Conservation (phyloP, 2,888 invertebrate genomes). For the Lapara coniferarum region DNA sequence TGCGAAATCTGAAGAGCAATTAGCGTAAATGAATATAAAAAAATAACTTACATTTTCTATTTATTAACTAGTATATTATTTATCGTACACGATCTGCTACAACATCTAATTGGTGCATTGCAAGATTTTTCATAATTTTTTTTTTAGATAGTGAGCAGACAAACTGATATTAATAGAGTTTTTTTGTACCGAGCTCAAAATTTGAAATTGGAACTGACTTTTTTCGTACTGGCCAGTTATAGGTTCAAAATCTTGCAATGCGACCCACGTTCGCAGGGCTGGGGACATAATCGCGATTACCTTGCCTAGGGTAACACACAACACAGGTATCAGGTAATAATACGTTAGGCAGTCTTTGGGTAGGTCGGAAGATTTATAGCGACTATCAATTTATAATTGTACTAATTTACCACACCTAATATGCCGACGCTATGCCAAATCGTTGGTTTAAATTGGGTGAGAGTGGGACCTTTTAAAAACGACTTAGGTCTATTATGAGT, state of each 20-base stretch:
- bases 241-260: slow-evolving; percentile 60
- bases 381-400: slow-evolving; percentile 65
- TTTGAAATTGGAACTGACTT: too few relatives aligned
- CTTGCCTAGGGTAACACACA: slow-evolving; percentile 71
- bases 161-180: too few relatives aligned
- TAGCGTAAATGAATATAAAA: neutral
- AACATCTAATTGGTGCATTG: slow-evolving; percentile 63
- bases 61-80: slow-evolving; percentile 44
- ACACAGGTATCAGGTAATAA: slow-evolving; percentile 70
- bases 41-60: slow-evolving; percentile 11
- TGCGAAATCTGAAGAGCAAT: neutral
- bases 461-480: slow-evolving; percentile 41
- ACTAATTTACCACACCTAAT: slow-evolving; percentile 64
- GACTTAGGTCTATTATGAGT: neutral
- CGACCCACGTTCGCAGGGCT: slow-evolving; percentile 61
- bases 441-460: slow-evolving; percentile 41
- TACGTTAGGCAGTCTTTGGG: slow-evolving; percentile 83
- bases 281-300: slow-evolving; percentile 59
- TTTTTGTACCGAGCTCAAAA: too few relatives aligned
- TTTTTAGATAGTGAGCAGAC: too few relatives aligned
- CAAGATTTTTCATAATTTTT: slow-evolving; percentile 44
- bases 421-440: slow-evolving; percentile 59
- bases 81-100: slow-evolving; percentile 63
- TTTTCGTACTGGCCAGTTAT: too few relatives aligned
- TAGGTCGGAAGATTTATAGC: slow-evolving; percentile 83